Evolutionary conservation across 2,113 vertebrate species (phyloP).

Genomic region (Stigmatopora nigra): DNA sequence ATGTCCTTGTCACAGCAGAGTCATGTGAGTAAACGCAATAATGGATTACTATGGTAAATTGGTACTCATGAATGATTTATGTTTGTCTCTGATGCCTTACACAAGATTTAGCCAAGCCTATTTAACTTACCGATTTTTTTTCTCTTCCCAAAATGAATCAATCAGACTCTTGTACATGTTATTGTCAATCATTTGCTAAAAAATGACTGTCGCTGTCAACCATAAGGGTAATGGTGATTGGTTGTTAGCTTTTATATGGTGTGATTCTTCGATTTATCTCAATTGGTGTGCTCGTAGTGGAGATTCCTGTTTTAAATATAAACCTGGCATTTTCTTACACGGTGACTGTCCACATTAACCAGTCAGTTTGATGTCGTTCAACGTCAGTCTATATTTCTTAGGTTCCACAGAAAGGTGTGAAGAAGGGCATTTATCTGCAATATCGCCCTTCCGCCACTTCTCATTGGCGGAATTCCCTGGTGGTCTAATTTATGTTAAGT

Average conservation of each 20-base stretch:
- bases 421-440: slow-evolving; percentile 57
- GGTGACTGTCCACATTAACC: neutral
- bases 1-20: neutral
- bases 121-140: neutral
- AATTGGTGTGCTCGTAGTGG: neutral
- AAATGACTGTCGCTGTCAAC: too few species aligned
- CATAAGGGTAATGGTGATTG: neutral
- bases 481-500: slow-evolving; percentile 84
- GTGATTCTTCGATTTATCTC: neutral
- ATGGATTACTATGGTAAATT: neutral
- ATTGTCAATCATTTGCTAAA: too few species aligned
- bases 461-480: slow-evolving; percentile 71
- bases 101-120: neutral
- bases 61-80: neutral
- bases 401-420: slow-evolving; percentile 39
- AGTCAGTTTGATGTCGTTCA: neutral
- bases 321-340: neutral
- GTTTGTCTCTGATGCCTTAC: neutral
- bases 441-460: slow-evolving; percentile 68
- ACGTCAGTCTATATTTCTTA: slow-evolving; percentile 29
- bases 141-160: neutral
- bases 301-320: neutral
- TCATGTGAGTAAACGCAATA: neutral
- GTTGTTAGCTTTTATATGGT: neutral
- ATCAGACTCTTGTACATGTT: neutral